These are phyloP conservation scores for Cephus pulcher DNA, from an alignment of 2,888 invertebrate genomes.

Conservation along the genomic window DNA sequence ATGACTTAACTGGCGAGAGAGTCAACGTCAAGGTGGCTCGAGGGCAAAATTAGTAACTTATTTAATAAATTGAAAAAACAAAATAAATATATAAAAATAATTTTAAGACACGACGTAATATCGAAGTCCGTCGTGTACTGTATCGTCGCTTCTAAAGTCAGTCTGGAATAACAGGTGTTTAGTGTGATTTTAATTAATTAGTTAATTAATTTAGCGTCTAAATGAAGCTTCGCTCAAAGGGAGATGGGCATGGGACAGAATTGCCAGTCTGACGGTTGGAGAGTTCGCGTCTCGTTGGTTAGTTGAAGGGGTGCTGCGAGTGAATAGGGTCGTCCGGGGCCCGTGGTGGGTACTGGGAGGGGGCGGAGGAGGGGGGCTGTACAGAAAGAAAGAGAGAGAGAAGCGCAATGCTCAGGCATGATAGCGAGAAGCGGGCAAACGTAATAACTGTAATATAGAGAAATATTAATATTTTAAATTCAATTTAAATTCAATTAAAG, in stretches of 20 bases:
- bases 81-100: neutral
- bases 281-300: slow-evolving; percentile 2
- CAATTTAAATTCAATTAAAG: slow-evolving; percentile 62
- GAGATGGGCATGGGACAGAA: slow-evolving; percentile 3
- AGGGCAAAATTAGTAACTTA: neutral
- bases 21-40: neutral
- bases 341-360: neutral
- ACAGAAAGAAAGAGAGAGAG: slow-evolving; percentile 15
- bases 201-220: slow-evolving; percentile 42
- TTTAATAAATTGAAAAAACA: neutral
- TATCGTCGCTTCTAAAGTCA: neutral
- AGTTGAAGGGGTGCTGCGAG: slow-evolving; percentile 2
- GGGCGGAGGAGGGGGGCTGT: too few species aligned
- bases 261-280: slow-evolving; percentile 4
- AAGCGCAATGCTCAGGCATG: slow-evolving; percentile 26
- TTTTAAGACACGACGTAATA: neutral
- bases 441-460: slow-evolving; percentile 36
- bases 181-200: slow-evolving; percentile 38
- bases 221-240: slow-evolving; percentile 24
- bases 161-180: slow-evolving; percentile 4
- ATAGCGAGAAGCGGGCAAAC: slow-evolving; percentile 27
- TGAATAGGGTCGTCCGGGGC: slow-evolving; percentile 4
- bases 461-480: slow-evolving; percentile 60
- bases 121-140: neutral
- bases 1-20: neutral